Evolutionary conservation across 64 coral and sea anemone species (phyloP).

Genomic region (Exaiptasia diaphana): DNA sequence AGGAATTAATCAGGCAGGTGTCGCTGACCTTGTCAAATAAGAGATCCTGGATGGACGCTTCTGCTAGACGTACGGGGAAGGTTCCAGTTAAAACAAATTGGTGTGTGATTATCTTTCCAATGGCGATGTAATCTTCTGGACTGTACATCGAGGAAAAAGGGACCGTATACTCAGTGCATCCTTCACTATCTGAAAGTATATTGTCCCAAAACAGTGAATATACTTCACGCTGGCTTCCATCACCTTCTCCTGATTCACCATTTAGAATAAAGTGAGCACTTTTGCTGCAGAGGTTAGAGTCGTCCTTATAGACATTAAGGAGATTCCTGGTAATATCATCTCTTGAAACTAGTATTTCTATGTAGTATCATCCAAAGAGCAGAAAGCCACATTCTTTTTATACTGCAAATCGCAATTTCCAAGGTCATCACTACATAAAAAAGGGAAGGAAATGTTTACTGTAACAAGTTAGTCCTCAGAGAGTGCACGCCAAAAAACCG

Average conservation of each 20-base stretch:
- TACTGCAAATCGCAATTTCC: not conserved
- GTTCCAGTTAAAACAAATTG: too few relatives aligned
- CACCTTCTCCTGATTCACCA: not conserved
- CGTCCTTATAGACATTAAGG: not conserved
- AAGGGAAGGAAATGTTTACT: too few relatives aligned
- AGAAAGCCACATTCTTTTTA: not conserved
- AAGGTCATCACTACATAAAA: too few relatives aligned
- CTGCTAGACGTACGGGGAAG: constrained; percentile 37
- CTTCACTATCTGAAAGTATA: constrained; percentile 1
- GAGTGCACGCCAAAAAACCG: too few relatives aligned
- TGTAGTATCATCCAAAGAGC: not conserved
- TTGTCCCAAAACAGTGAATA: constrained; percentile 39
- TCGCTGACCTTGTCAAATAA: constrained; percentile 1
- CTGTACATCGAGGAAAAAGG: not conserved
- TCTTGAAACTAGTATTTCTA: not conserved
- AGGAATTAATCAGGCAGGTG: constrained; percentile 14
- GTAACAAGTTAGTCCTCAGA: too few relatives aligned
- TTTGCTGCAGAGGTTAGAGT: not conserved
- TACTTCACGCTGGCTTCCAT: constrained; percentile 18
- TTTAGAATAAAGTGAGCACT: not conserved
- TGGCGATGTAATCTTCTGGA: constrained; percentile 33
- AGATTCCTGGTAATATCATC: not conserved
- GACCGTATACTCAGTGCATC: not conserved
- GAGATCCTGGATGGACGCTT: constrained; percentile 39
- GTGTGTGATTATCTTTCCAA: too few relatives aligned